Conservation (phyloP, 2,113 vertebrate genomes). For the Scartelaos histophorus region DNA sequence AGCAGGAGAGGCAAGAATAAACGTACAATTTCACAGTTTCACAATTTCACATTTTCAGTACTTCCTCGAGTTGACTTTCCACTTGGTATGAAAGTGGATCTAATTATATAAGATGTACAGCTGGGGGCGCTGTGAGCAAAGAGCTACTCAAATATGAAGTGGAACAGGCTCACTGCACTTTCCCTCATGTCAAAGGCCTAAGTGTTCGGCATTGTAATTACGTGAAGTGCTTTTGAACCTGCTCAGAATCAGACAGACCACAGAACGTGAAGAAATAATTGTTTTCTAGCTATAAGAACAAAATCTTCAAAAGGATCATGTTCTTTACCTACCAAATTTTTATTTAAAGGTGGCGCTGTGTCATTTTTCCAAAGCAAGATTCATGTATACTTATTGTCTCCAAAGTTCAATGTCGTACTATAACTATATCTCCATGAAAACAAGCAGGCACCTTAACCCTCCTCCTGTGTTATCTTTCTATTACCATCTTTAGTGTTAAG, state of each 20-base stretch:
- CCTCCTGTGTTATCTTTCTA: too few relatives aligned
- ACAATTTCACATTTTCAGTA: neutral
- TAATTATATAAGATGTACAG: conserved; percentile 49
- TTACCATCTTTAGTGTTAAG: too few relatives aligned
- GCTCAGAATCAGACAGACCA: conserved; percentile 28
- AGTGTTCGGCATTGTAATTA: conserved; percentile 33
- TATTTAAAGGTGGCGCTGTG: too few relatives aligned
- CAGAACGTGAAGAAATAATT: conserved; percentile 28
- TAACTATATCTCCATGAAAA: too few relatives aligned
- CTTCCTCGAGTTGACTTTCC: conserved; percentile 14
- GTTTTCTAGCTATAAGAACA: neutral
- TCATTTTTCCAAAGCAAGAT: too few relatives aligned
- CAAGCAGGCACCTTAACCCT: too few relatives aligned
- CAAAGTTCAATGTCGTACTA: too few relatives aligned
- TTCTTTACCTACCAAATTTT: too few relatives aligned
- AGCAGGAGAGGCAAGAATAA: conserved; percentile 37
- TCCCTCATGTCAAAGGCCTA: conserved; percentile 16
- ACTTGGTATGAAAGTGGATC: conserved; percentile 16
- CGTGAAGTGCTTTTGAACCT: conserved; percentile 27
- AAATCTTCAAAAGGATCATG: too few relatives aligned
- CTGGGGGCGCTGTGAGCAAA: conserved; percentile 65
- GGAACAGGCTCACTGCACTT: conserved; percentile 18
- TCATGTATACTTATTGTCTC: too few relatives aligned
- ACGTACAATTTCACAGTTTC: conserved; percentile 31
- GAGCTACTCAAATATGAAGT: neutral